Evolutionary conservation across 2,888 invertebrate species (phyloP).

Genomic region (Seladonia tumulorum): DNA sequence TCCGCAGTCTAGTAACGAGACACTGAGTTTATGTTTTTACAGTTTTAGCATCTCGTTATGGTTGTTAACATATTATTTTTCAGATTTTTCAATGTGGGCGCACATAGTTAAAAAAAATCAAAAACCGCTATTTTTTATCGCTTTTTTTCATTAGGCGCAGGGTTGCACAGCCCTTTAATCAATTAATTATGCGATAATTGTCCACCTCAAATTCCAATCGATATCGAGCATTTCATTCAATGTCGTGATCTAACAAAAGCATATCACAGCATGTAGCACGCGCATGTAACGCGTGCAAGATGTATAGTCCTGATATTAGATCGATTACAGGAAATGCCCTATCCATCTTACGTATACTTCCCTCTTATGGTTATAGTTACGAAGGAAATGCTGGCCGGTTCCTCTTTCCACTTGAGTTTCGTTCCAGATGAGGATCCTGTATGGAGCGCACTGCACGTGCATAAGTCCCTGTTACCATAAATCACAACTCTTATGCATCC

Average conservation of each 20-base stretch:
- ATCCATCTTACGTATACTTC: slow-evolving; percentile 28
- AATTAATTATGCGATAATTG: background rate
- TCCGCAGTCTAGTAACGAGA: no score
- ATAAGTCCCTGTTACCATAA: slow-evolving; percentile 8
- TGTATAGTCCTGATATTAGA: background rate
- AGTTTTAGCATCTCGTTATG: no score
- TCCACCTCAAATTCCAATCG: background rate
- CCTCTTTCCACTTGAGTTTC: slow-evolving; percentile 45
- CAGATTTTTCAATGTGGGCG: no score
- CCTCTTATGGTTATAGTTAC: slow-evolving; percentile 43
- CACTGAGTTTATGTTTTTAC: no score
- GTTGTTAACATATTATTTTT: no score
- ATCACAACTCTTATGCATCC: slow-evolving; percentile 34
- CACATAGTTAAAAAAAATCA: no score
- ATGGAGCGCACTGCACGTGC: slow-evolving; percentile 10
- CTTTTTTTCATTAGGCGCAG: no score
- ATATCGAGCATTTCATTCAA: background rate
- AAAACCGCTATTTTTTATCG: no score
- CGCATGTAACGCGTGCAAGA: background rate
- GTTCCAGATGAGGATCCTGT: slow-evolving; percentile 20
- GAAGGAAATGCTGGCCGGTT: slow-evolving; percentile 25
- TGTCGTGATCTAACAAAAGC: background rate
- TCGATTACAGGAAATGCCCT: slow-evolving; percentile 44
- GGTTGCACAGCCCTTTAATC: background rate
- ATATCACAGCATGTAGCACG: background rate